Evolutionary conservation across 2,888 invertebrate species (phyloP).

Genomic region (Drosophila histrio): DNA sequence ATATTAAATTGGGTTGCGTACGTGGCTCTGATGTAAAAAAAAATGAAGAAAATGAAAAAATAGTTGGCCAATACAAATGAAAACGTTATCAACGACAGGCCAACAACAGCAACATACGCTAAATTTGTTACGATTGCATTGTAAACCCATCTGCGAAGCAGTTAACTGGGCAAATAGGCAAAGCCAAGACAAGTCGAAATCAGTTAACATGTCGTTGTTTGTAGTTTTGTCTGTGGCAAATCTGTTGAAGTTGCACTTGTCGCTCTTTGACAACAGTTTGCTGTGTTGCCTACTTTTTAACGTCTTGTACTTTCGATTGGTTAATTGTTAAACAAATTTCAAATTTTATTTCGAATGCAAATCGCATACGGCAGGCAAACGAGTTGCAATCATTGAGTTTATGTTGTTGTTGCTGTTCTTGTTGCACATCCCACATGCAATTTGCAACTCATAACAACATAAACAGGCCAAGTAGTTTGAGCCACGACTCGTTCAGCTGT

Average conservation of each 20-base stretch:
- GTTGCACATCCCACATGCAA: conserved; percentile 77
- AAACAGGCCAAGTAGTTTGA: conserved; percentile 44
- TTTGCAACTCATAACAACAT: conserved; percentile 46
- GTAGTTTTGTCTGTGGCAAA: conserved; percentile 34
- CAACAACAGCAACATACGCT: conserved; percentile 35
- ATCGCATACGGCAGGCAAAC: conserved; percentile 49
- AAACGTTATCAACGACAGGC: conserved; percentile 67
- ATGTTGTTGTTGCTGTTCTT: conserved; percentile 21
- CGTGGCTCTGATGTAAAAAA: conserved; percentile 15
- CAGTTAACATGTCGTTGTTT: conserved; percentile 6
- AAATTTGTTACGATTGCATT: conserved; percentile 59
- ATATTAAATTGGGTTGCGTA: conserved; percentile 71
- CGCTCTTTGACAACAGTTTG: conserved; percentile 57
- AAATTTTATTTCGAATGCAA: conserved; percentile 62
- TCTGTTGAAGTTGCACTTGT: conserved; percentile 66
- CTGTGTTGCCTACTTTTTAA: conserved; percentile 70
- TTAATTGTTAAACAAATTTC: conserved; percentile 81
- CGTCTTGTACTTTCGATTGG: conserved; percentile 68
- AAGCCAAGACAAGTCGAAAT: conserved; percentile 39
- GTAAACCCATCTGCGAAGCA: conserved; percentile 63
- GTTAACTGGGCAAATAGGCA: conserved; percentile 41
- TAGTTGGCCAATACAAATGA: conserved; percentile 44
- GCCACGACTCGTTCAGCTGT: conserved; percentile 39
- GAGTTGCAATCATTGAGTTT: conserved; percentile 54
- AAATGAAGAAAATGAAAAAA: background rate